Evolutionary conservation across 2,797 vertebrate genomes (phyloP), one percentile per base, ranked within the genome.

Genomic region (Rachycentron canadum): DNA sequence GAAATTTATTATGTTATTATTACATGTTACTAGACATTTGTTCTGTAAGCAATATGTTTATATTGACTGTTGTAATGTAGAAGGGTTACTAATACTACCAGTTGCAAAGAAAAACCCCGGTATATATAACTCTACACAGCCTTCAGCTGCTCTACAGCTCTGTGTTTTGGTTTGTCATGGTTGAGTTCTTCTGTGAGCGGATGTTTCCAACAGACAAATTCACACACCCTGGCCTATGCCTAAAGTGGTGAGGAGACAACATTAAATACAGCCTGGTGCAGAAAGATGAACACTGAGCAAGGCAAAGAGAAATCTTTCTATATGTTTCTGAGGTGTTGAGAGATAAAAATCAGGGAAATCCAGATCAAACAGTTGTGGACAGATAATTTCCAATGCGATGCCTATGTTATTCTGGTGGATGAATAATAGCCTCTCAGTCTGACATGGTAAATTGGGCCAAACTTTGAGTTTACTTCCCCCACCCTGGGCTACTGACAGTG

Each of bases 381-480:
- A 28, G 52, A 62, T 0, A 74, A 13, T 52, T 13, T 30, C 36
- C 38, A 47, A 57, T 32, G 41, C 10, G 63, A 52, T 40, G 8
- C n/a, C 56, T 6, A 28, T 38, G 62, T 56, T 38, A 32, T 38
- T 63, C 34, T 63, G 47, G 3, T 57, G 13, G 34, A 63, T 58
- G 45, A 59, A n/a, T 56, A 49, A 76, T 16, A 64, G 4, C 2
- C 3, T 49, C 36, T 67, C 57, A 79, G 14, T 50, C 1, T 7
- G 25, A 57, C 56, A 62, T 0, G 9, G 34, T 49, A 23, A 66
- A 60, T 61, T 50, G 6, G 25, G 3, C 34, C 58, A 28, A 71
- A 59, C 9, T 41, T 34, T 23, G 34, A 72, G 38, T 21, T 69
- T 10, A 7, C 30, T 12, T 47, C 58, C 34, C 30, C 47, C 21